Percentiles rank a stretch among this genome's conserved stretches.
Conservation (phyloP, 2,113 vertebrate species). For the Campylomormyrus tamandua region DNA sequence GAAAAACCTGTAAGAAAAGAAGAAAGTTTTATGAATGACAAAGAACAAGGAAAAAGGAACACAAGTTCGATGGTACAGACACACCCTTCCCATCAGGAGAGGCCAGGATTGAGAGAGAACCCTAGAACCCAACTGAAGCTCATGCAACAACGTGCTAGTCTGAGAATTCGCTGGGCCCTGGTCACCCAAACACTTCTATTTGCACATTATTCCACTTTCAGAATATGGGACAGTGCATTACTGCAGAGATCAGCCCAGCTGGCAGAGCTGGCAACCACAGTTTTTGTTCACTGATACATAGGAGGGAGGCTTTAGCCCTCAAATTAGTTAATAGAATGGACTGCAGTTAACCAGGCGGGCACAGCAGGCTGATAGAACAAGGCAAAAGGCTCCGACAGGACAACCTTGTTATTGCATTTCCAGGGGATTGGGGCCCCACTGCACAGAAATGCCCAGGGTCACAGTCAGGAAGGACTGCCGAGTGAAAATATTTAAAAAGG, state of each 20-base stretch:
- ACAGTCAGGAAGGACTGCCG: not conserved
- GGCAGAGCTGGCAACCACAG: not conserved
- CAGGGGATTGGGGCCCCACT: not conserved
- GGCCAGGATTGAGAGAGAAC: not conserved
- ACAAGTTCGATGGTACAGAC: slow-evolving; percentile 10
- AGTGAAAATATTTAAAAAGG: not conserved
- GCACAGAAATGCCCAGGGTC: not conserved
- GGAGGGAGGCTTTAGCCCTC: not conserved
- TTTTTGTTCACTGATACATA: not conserved
- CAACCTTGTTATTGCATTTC: not conserved
- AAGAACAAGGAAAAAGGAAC: slow-evolving; percentile 10
- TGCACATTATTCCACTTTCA: not conserved
- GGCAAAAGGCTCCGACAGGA: not conserved
- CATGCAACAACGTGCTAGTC: not conserved
- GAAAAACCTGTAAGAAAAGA: slow-evolving; percentile 14
- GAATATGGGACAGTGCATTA: not conserved
- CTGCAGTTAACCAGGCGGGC: not conserved
- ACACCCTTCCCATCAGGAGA: not conserved
- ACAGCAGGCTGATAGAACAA: not conserved
- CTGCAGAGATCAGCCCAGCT: not conserved
- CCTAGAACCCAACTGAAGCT: not conserved
- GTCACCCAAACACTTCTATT: not conserved
- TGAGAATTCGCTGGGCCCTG: not conserved
- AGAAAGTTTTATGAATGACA: not conserved
- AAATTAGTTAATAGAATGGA: not conserved